Evolutionary conservation across 2,888 invertebrate species (phyloP), one percentile per base, ranked within the genome.

Genomic region (Xanthia icteritia): DNA sequence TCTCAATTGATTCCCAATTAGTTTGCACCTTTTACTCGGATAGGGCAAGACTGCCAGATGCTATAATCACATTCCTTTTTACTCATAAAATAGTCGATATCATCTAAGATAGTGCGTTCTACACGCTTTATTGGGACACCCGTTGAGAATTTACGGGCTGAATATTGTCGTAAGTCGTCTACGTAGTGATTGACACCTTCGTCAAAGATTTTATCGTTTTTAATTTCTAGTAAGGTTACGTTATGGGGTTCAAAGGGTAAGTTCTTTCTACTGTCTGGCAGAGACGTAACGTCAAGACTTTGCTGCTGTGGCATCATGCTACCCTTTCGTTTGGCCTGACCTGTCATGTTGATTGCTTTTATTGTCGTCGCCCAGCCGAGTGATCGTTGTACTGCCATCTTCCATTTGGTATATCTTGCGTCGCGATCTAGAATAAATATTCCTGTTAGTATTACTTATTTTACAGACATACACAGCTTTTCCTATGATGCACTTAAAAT

Each of bases 311-410:
- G 85, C 76, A 88, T 85, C 87, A 94, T 91, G 92, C 95, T 96
- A 93, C 81, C 88, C 78, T 93, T 94, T 92, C 95, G 88, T 93
- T 92, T 94, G 75, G 87, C 89, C 96, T 97, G 97, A 98, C 98
- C 98, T 97, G 98, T 98, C 98, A 98, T 98, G 65, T 97, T 96
- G 88, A 97, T 95, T 15, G 98, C 97, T 94, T 98, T 98, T 92
- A 98, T 98, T 9, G 97, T 97, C 0, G 97, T 97, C 36, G 98
- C 98, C 99, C 99, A 99, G 81, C 99, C 98, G 88, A 99, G 97
- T 58, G 99, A 98, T 51, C 99, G 97, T 91, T 99, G 98, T 3
- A 99, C 99, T 0, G 99, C 99, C 97, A 98, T 98, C 95, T 99
- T 99, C 99, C 99, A 99, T 94, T 98, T 98, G 13, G 97, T 98